Conservation (phyloP, 2,797 vertebrate species). For the Xenentodon cancila region DNA sequence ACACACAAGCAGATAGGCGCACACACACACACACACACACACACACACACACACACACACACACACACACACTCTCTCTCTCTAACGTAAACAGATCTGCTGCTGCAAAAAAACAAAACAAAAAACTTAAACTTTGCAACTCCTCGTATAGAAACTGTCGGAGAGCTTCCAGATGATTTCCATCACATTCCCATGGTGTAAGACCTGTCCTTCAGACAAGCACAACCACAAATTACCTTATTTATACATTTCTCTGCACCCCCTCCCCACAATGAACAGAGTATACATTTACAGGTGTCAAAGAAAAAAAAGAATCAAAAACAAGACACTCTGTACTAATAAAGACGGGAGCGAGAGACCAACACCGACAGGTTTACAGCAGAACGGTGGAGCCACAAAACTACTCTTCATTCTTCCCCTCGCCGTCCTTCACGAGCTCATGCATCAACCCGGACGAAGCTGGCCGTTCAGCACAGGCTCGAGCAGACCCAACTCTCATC, state of each 20-base stretch:
- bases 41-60: slow-evolving; percentile 20
- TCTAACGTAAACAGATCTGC: slow-evolving; percentile 61
- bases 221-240: slow-evolving; percentile 37
- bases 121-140: slow-evolving; percentile 26
- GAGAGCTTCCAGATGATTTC: slow-evolving; percentile 42
- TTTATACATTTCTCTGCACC: slow-evolving; percentile 22
- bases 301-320: slow-evolving; percentile 5
- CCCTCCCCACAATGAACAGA: slow-evolving; percentile 21
- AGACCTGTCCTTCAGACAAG: slow-evolving; percentile 62
- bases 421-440: slow-evolving; percentile 22
- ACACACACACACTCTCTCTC: slow-evolving; percentile 48
- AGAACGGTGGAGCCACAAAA: slow-evolving; percentile 32
- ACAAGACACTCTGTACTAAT: slow-evolving; percentile 37
- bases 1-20: slow-evolving; percentile 61
- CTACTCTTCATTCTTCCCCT: slow-evolving; percentile 26
- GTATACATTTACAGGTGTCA: slow-evolving; percentile 42
- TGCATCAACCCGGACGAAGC: slow-evolving; percentile 19
- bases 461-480: slow-evolving; percentile 8
- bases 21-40: slow-evolving; percentile 52
- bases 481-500: slow-evolving; percentile 13
- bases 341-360: slow-evolving; percentile 37
- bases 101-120: slow-evolving; percentile 59
- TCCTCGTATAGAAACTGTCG: slow-evolving; percentile 43
- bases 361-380: slow-evolving; percentile 68
- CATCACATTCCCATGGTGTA: slow-evolving; percentile 52